A percentile compares a stretch with the other conserved stretches of the same genome.
phyloP scores from a whole-genome alignment of 2,113 vertebrate genomes.

The Chrysochloris asiatica region DNA sequence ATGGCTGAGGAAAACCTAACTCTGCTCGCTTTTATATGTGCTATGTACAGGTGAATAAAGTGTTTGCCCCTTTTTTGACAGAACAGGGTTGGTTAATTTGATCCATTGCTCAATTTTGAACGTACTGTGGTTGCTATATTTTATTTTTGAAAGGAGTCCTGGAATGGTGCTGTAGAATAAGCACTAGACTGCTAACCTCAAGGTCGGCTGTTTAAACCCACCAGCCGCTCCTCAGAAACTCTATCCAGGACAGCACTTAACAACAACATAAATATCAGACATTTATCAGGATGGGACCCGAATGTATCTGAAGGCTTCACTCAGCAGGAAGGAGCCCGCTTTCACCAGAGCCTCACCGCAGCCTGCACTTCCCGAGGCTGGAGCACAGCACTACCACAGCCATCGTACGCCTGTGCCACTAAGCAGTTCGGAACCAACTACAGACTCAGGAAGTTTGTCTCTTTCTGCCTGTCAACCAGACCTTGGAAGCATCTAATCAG shows the following conservation, averaged over 20 bases:
- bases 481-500: background rate
- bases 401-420: rapidly evolving
- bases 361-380: background rate
- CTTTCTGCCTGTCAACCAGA: too few species aligned
- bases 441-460: background rate
- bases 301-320: background rate
- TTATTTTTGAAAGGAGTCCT: too few species aligned
- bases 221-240: too few species aligned
- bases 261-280: background rate
- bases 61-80: conserved; percentile 64
- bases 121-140: background rate
- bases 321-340: background rate
- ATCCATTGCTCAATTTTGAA: background rate
- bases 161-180: too few species aligned
- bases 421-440: rapidly evolving
- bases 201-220: too few species aligned
- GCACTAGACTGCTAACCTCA: too few species aligned
- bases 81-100: conserved; percentile 18
- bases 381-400: background rate
- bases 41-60: conserved; percentile 79
- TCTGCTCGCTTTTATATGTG: conserved; percentile 58
- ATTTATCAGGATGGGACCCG: background rate
- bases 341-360: background rate
- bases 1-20: conserved; percentile 88
- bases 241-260: too few species aligned